Evolutionary conservation across 1,140 invertebrate genomes (phyloP).

Genomic region (Ceratina australensis): DNA sequence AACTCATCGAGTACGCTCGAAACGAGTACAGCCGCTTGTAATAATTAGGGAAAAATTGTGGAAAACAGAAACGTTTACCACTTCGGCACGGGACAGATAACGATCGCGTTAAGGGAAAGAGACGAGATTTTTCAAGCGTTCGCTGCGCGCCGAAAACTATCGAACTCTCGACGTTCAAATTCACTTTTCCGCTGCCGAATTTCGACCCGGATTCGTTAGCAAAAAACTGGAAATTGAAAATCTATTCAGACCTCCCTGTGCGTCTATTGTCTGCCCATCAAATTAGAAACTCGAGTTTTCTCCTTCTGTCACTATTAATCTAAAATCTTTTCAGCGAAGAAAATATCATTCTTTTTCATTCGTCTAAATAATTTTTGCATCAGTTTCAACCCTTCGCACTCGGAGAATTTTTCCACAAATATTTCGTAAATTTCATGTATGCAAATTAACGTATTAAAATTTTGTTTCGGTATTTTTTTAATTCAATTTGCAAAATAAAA

Average conservation of each 20-base stretch:
- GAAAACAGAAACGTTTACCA: slow-evolving; percentile 51
- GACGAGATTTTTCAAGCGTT: slow-evolving; percentile 24
- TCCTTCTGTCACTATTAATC: no score
- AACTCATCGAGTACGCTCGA: slow-evolving; percentile 50
- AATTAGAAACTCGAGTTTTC: no score
- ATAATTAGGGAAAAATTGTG: slow-evolving; percentile 55
- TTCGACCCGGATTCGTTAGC: slow-evolving; percentile 17
- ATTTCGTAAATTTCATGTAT: no score
- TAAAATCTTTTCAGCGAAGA: no score
- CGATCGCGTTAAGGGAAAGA: slow-evolving; percentile 30
- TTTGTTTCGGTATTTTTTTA: no score
- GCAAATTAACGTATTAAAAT: no score
- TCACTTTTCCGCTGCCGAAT: not conserved
- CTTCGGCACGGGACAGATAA: slow-evolving; percentile 40
- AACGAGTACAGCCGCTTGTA: slow-evolving; percentile 35
- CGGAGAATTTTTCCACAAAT: no score
- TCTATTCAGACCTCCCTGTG: not conserved
- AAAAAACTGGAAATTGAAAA: slow-evolving; percentile 16
- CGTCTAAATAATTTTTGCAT: no score
- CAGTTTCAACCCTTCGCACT: no score
- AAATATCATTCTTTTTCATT: no score
- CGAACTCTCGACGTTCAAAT: slow-evolving; percentile 26
- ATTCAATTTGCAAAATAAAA: no score
- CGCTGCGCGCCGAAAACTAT: slow-evolving; percentile 18
- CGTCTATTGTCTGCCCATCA: no score